Conservation (phyloP, 2,113 vertebrate species). For the Benitochromis conjunctus region DNA sequence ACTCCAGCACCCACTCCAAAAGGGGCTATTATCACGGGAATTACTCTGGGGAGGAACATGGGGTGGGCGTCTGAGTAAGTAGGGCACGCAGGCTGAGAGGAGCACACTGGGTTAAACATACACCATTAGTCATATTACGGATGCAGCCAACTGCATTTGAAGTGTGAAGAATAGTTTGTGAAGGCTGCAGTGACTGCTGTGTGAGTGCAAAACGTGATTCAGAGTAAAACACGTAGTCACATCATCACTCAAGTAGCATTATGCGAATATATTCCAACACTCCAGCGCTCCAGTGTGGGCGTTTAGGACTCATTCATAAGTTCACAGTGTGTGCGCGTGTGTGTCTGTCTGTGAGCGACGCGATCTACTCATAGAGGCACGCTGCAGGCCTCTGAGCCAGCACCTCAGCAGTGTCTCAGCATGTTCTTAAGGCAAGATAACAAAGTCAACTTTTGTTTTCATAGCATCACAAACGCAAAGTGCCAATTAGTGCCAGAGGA, state of each 20-base stretch:
- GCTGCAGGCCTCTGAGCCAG: neutral
- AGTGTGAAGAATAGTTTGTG: neutral
- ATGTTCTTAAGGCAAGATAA: conserved; percentile 12
- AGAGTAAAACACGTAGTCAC: neutral
- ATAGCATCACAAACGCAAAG: conserved; percentile 3
- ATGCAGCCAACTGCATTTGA: neutral
- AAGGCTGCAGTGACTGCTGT: neutral
- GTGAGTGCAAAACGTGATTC: conserved; percentile 15
- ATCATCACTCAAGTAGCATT: neutral
- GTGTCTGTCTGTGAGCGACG: neutral
- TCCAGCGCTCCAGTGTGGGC: neutral
- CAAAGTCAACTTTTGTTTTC: neutral
- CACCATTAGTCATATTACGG: neutral
- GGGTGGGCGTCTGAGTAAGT: conserved; percentile 29
- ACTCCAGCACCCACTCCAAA: conserved; percentile 32
- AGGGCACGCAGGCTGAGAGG: neutral
- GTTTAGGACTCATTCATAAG: neutral
- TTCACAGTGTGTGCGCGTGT: neutral
- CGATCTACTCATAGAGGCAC: neutral
- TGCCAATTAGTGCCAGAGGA: conserved; percentile 39
- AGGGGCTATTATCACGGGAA: conserved; percentile 28
- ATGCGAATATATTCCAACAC: neutral
- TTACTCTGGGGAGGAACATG: neutral
- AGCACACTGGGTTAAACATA: conserved; percentile 16
- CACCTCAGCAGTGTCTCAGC: conserved; percentile 1